Percentiles rank a stretch among this genome's conserved stretches.
Evolutionary conservation across 2,888 invertebrate species (phyloP).

Genomic region (Clivina fossor): DNA sequence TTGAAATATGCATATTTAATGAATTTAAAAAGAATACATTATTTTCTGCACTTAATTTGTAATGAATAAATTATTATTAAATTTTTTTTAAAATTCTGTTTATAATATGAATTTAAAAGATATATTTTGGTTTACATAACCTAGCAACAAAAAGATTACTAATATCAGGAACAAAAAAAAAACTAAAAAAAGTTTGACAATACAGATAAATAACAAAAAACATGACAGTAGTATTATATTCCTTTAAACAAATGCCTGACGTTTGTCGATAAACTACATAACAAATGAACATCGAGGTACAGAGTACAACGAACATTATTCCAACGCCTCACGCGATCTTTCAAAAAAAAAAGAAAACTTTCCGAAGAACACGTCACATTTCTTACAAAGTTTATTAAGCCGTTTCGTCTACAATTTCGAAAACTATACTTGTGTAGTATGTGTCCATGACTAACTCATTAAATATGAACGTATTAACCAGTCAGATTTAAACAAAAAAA

Average conservation of each 20-base stretch:
- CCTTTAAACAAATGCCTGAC: slow-evolving; percentile 3
- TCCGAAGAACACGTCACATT: slow-evolving; percentile 23
- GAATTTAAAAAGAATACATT: neutral
- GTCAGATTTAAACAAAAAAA: neutral
- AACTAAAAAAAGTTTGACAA: neutral
- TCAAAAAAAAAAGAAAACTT: neutral
- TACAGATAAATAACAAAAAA: neutral
- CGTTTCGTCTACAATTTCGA: slow-evolving; percentile 1
- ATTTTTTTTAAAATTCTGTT: neutral
- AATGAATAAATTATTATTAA: neutral
- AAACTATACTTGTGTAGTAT: neutral
- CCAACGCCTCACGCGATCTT: slow-evolving; percentile 2
- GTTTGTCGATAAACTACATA: slow-evolving; percentile 16
- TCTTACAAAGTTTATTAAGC: slow-evolving; percentile 32
- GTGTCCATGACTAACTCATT: neutral
- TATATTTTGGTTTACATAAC: too few relatives aligned
- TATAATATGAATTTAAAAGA: neutral
- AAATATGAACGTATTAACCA: neutral
- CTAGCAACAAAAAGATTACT: too few relatives aligned
- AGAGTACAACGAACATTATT: neutral
- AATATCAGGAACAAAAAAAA: neutral
- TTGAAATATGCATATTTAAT: too few relatives aligned
- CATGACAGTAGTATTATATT: neutral
- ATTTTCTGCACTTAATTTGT: neutral
- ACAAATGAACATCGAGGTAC: slow-evolving; percentile 15